Percentiles rank a stretch among this genome's conserved stretches.
phyloP scores from a whole-genome alignment of 2,888 invertebrate genomes.

The Calliphora vomitoria region DNA sequence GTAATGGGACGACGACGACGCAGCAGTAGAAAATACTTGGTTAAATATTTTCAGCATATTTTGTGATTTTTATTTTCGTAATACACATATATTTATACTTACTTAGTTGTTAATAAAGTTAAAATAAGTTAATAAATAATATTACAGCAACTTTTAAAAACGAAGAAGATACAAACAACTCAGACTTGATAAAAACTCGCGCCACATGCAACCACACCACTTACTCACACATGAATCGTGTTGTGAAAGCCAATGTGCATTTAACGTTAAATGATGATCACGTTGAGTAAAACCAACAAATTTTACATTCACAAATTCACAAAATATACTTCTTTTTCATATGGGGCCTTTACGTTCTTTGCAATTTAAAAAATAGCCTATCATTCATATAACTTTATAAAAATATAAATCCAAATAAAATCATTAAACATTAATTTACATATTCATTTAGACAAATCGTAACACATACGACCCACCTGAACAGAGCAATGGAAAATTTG shows the following conservation, averaged over 20 bases:
- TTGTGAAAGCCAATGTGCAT: conserved; percentile 50
- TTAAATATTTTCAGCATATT: conserved; percentile 43
- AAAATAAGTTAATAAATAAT: conserved; percentile 11
- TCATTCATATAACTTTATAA: too few relatives aligned
- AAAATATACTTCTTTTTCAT: neutral
- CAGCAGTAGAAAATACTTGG: conserved; percentile 16
- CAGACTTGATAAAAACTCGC: conserved; percentile 25
- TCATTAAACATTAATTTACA: too few relatives aligned
- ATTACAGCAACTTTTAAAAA: conserved; percentile 1
- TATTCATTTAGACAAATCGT: too few relatives aligned
- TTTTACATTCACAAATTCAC: neutral
- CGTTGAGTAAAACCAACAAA: neutral
- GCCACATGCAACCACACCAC: conserved; percentile 32
- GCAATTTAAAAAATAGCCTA: too few relatives aligned
- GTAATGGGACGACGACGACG: conserved; percentile 34
- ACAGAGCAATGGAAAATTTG: too few relatives aligned
- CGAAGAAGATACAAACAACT: conserved; percentile 5
- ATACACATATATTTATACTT: conserved; percentile 7
- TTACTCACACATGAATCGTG: conserved; percentile 1
- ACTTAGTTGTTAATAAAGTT: conserved; percentile 21
- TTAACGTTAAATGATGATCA: conserved; percentile 9
- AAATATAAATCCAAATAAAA: too few relatives aligned
- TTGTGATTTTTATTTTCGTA: conserved; percentile 58
- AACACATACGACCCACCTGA: too few relatives aligned
- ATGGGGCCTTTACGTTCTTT: neutral